Evolutionary conservation across 2,113 vertebrate genomes (phyloP).

Genomic region (Sander lucioperca): DNA sequence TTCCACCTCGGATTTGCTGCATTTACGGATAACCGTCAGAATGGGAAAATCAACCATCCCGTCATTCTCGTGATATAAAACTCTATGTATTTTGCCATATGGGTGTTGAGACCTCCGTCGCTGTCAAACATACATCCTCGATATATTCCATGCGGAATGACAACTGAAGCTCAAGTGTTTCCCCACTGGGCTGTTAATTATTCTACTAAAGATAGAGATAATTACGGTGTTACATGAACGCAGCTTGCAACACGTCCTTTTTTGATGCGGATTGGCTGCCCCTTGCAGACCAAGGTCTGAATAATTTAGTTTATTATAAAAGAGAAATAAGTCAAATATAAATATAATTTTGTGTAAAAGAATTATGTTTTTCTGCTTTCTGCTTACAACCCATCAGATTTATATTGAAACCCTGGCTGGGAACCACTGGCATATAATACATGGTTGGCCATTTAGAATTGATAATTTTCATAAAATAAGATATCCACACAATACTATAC

Average conservation of each 20-base stretch:
- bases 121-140: rapidly evolving
- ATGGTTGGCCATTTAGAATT: no score
- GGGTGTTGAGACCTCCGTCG: rapidly evolving
- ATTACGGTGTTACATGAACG: neutral
- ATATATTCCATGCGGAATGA: neutral
- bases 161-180: neutral
- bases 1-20: rapidly evolving
- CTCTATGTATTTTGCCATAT: neutral
- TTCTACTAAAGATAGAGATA: rapidly evolving
- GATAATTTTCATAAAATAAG: no score
- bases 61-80: neutral
- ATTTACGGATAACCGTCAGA: rapidly evolving
- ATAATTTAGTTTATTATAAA: neutral
- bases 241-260: neutral
- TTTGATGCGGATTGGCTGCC: neutral
- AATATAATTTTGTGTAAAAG: no score
- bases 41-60: rapidly evolving
- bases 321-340: neutral
- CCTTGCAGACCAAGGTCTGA: neutral
- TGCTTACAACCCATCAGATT: no score
- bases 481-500: no score
- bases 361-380: no score
- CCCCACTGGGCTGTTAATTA: neutral
- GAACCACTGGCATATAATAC: no score
- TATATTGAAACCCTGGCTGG: no score